These are phyloP conservation scores for Cydia pomonella DNA, from an alignment of 1,140 invertebrate genomes.

Conservation along the genomic window DNA sequence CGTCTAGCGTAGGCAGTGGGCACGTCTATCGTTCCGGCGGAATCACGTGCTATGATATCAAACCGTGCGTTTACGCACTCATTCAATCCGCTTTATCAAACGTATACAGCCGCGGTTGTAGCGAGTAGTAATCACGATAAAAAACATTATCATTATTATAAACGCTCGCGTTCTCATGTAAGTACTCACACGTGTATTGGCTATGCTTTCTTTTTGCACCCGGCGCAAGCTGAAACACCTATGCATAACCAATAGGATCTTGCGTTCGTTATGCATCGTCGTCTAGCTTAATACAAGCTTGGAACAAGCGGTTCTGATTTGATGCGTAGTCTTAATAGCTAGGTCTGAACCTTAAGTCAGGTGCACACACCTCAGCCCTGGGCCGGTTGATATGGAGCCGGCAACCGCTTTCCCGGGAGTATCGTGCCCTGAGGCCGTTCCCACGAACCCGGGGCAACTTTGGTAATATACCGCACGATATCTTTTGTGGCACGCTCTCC, in stretches of 20 bases:
- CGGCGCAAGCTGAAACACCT: not conserved
- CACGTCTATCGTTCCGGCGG: conserved; percentile 52
- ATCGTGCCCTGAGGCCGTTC: not conserved
- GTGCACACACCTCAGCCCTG: not conserved
- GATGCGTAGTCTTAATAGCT: conserved; percentile 11
- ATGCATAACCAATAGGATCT: conserved; percentile 10
- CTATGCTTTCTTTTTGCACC: conserved; percentile 12
- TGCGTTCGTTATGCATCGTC: conserved; percentile 2
- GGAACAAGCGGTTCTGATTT: not conserved
- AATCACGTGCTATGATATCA: conserved; percentile 43
- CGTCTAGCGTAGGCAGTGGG: conserved; percentile 42
- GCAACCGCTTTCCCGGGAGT: conserved; percentile 16
- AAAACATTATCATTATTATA: conserved; percentile 12
- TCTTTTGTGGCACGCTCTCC: conserved; percentile 21
- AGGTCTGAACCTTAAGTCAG: not conserved
- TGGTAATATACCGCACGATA: conserved; percentile 16
- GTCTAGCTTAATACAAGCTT: not conserved
- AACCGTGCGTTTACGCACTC: conserved; percentile 13
- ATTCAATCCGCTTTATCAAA: conserved; percentile 19
- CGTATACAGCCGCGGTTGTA: not conserved
- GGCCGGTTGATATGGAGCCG: conserved; percentile 15
- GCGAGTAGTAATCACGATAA: not conserved
- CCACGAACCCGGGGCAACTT: conserved; percentile 13
- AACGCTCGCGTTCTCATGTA: not conserved
- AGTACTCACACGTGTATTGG: not conserved